Evolutionary conservation across 2,888 invertebrate species (phyloP).

Genomic region (Agonopterix subpropinquella): DNA sequence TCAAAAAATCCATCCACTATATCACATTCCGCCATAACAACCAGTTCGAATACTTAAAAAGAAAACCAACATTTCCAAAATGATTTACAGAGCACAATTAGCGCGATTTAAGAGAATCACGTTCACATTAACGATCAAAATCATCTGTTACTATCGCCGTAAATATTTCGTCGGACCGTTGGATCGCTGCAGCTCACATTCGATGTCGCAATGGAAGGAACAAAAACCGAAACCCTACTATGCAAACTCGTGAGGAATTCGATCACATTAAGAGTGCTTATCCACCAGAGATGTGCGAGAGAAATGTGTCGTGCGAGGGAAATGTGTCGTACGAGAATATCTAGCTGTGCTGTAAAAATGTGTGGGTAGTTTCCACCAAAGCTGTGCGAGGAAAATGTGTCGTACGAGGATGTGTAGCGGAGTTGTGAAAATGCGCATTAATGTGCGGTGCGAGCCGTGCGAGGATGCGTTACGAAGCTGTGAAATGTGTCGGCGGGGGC

Average conservation of each 20-base stretch:
- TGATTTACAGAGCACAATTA: constrained; percentile 44
- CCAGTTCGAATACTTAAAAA: not conserved
- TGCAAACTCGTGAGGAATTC: not conserved
- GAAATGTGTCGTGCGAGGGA: too few species aligned
- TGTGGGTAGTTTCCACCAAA: too few species aligned
- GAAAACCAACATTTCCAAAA: not conserved
- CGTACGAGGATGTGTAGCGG: too few species aligned
- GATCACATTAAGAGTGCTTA: not conserved
- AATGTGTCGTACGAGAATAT: too few species aligned
- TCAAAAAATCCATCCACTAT: too few species aligned
- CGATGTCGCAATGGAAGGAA: constrained; percentile 18
- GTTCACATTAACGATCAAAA: constrained; percentile 42
- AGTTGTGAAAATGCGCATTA: too few species aligned
- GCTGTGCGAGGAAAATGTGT: too few species aligned
- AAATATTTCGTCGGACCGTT: constrained; percentile 41
- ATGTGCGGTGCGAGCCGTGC: too few species aligned
- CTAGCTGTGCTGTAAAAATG: too few species aligned
- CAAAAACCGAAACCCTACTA: constrained; percentile 8
- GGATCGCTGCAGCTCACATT: constrained; percentile 14
- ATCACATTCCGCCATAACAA: not conserved
- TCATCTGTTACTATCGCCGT: constrained; percentile 39
- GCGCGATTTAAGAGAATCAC: constrained; percentile 56
- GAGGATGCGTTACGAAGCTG: too few species aligned
- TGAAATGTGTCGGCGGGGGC: too few species aligned
- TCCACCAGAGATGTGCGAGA: too few species aligned